Conservation (phyloP, 2,113 vertebrate species). For the Colossoma macropomum region DNA sequence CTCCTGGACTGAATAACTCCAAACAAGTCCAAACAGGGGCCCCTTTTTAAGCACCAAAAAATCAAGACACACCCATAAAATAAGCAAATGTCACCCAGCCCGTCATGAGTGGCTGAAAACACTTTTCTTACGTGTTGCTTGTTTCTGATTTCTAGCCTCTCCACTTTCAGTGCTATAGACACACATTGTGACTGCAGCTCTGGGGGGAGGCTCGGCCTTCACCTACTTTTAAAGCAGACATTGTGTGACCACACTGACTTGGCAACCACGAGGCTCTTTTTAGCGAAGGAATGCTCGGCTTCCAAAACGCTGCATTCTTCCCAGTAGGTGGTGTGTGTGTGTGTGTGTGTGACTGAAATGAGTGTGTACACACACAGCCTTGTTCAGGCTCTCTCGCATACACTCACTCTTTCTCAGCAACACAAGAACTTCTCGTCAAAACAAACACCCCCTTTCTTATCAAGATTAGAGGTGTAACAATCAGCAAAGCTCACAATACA, state of each 20-base stretch:
- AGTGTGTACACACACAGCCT: slow-evolving; percentile 23
- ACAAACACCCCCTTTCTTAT: too few species aligned
- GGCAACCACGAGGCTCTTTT: slow-evolving; percentile 34
- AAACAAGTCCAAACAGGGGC: slow-evolving; percentile 19
- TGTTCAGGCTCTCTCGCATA: not conserved
- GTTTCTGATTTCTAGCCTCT: not conserved
- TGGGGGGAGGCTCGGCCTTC: not conserved
- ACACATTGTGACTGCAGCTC: not conserved
- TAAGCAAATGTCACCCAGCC: not conserved
- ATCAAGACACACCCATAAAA: slow-evolving; percentile 34
- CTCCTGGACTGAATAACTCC: not conserved
- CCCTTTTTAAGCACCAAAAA: not conserved
- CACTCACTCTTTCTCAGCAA: not conserved
- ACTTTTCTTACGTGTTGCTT: not conserved
- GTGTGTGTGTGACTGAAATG: slow-evolving; percentile 11
- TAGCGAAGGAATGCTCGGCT: slow-evolving; percentile 45
- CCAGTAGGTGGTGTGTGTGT: slow-evolving; percentile 13
- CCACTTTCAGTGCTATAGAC: too few species aligned
- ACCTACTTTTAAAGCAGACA: slow-evolving; percentile 17
- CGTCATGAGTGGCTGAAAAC: not conserved
- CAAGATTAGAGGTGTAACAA: too few species aligned
- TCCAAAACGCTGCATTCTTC: slow-evolving; percentile 46
- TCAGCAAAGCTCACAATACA: too few species aligned
- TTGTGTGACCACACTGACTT: slow-evolving; percentile 10
- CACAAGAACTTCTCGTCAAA: not conserved